A percentile compares a stretch with the other conserved stretches of the same genome.
Evolutionary conservation across 2,113 vertebrate species (phyloP).

Genomic region (Lophochroa leadbeateri): DNA sequence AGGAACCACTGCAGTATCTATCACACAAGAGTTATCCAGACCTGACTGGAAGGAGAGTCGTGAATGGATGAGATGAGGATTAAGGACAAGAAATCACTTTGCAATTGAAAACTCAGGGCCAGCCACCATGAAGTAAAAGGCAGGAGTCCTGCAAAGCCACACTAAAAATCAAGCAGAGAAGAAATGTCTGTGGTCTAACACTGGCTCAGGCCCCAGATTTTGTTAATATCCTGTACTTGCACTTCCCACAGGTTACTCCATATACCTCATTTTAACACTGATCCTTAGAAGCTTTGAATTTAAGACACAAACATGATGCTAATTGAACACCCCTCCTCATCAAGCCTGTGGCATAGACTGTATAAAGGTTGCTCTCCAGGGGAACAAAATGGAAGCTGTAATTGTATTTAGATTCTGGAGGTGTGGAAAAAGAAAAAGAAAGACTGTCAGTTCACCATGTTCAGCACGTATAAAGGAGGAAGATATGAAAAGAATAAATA

Average conservation of each 20-base stretch:
- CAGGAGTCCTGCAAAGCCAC: background rate
- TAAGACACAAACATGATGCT: background rate
- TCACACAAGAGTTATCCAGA: background rate
- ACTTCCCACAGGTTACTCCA: background rate
- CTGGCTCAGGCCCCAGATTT: background rate
- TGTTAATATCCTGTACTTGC: background rate
- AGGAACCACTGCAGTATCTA: background rate
- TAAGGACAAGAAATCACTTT: conserved; percentile 19
- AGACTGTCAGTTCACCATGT: background rate
- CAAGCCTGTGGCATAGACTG: background rate
- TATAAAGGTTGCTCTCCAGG: background rate
- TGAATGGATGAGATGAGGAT: background rate
- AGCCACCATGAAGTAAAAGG: background rate
- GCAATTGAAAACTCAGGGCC: conserved; percentile 10
- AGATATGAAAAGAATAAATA: background rate
- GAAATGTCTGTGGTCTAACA: background rate
- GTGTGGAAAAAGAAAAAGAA: background rate
- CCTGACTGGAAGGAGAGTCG: background rate
- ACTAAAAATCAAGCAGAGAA: background rate
- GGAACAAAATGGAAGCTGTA: background rate
- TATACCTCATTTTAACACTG: background rate
- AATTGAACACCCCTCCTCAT: background rate
- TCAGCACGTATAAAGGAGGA: background rate
- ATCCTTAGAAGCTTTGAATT: background rate
- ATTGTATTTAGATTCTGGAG: background rate